These are phyloP conservation scores for Macroglossus sobrinus DNA, from an alignment of 2,113 vertebrate genomes.

Conservation along the genomic window DNA sequence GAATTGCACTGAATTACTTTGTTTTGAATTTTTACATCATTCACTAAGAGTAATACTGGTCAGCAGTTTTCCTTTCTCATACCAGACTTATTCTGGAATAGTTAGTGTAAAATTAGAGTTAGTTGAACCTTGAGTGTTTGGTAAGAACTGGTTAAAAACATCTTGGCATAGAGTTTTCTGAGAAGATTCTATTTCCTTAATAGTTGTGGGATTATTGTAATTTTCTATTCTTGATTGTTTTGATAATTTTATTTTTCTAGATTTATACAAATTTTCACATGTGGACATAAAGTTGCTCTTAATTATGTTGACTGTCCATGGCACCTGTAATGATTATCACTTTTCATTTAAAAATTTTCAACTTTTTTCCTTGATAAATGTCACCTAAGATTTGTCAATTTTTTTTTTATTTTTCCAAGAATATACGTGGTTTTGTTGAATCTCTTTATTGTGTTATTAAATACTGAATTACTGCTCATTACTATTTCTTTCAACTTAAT, in stretches of 20 bases:
- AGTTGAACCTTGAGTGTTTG: background rate
- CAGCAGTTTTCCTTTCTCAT: background rate
- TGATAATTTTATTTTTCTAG: background rate
- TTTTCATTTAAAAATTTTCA: background rate
- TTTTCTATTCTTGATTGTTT: background rate
- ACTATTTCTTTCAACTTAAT: background rate
- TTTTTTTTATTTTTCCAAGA: constrained; percentile 29
- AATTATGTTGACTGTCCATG: background rate
- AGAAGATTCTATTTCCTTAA: background rate
- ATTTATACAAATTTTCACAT: background rate
- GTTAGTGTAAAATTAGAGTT: background rate
- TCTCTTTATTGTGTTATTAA: background rate
- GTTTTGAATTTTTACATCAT: background rate
- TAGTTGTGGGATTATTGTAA: background rate
- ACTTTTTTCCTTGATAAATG: background rate
- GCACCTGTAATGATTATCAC: background rate
- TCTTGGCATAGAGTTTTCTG: background rate
- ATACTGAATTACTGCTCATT: background rate
- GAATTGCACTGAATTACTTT: background rate
- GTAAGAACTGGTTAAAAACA: background rate
- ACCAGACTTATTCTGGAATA: background rate
- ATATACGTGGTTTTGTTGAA: background rate
- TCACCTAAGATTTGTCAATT: background rate
- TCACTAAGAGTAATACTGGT: background rate
- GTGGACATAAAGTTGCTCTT: background rate